Evolutionary conservation across 2,113 vertebrate species (phyloP).

Genomic region (Stigmatopora nigra): DNA sequence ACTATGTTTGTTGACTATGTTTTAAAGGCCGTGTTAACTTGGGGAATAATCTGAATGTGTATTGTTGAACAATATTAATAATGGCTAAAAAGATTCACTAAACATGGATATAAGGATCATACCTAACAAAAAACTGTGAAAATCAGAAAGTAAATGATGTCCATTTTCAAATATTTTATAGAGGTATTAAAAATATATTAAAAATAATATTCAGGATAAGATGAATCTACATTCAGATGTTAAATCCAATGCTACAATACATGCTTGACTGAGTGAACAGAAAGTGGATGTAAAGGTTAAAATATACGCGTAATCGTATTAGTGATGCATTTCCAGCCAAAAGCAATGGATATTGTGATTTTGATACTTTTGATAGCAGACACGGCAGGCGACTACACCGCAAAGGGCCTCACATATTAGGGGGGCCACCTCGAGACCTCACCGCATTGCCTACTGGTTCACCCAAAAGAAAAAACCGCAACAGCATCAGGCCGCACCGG

Average conservation of each 20-base stretch:
- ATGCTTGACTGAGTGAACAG: not conserved
- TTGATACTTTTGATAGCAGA: slow-evolving; percentile 6
- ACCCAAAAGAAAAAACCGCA: slow-evolving; percentile 47
- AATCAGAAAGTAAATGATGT: too few species aligned
- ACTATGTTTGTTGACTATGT: not conserved
- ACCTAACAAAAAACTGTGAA: too few species aligned
- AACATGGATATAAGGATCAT: too few species aligned
- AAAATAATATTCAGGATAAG: not conserved
- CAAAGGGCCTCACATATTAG: slow-evolving; percentile 51
- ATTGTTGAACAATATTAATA: not conserved
- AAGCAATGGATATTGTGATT: not conserved
- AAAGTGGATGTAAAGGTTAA: not conserved
- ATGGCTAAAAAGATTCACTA: too few species aligned
- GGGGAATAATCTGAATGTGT: not conserved
- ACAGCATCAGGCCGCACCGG: slow-evolving; percentile 51
- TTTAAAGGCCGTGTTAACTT: not conserved
- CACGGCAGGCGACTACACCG: slow-evolving; percentile 50
- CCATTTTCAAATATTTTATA: too few species aligned
- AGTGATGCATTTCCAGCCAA: not conserved
- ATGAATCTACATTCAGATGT: not conserved
- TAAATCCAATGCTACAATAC: not conserved
- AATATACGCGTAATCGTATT: not conserved
- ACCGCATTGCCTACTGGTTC: slow-evolving; percentile 37
- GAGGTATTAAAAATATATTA: too few species aligned
- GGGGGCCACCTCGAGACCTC: slow-evolving; percentile 52